Percentiles rank a stretch among this genome's conserved stretches.
Conservation (phyloP, 2,797 vertebrate species). For the Channallabes apus region DNA sequence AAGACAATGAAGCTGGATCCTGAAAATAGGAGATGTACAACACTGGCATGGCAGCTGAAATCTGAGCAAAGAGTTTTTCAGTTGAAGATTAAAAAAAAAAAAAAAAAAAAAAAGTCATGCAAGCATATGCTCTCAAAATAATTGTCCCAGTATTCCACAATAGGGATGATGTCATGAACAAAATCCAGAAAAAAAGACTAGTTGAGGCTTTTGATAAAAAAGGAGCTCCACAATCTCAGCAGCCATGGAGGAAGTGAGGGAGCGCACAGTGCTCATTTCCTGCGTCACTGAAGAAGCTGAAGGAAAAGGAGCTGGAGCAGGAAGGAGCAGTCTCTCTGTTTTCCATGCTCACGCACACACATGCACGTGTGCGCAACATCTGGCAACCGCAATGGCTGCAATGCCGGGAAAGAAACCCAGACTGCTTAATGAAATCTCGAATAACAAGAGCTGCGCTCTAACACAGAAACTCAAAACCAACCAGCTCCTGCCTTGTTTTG, state of each 20-base stretch:
- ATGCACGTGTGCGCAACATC: conserved; percentile 75
- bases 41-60: conserved; percentile 8
- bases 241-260: conserved; percentile 20
- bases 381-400: conserved; percentile 76
- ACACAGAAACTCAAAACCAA: conserved; percentile 13
- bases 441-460: conserved; percentile 66
- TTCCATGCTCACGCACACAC: conserved; percentile 42
- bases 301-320: conserved; percentile 29
- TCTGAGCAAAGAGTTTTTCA: background rate
- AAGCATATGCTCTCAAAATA: conserved; percentile 3
- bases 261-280: conserved; percentile 20
- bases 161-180: conserved; percentile 10
- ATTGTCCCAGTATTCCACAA: conserved; percentile 12
- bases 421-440: conserved; percentile 76
- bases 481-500: conserved; percentile 51
- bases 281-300: conserved; percentile 35
- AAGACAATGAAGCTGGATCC: background rate
- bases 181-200: background rate
- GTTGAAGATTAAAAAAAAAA: conserved; percentile 3
- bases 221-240: background rate
- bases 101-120: background rate
- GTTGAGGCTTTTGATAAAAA: conserved; percentile 7
- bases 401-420: conserved; percentile 80
- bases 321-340: conserved; percentile 50
- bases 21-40: conserved; percentile 4